These are phyloP conservation scores for Chorisops tibialis DNA, from an alignment of 2,888 invertebrate species.

Conservation along the genomic window DNA sequence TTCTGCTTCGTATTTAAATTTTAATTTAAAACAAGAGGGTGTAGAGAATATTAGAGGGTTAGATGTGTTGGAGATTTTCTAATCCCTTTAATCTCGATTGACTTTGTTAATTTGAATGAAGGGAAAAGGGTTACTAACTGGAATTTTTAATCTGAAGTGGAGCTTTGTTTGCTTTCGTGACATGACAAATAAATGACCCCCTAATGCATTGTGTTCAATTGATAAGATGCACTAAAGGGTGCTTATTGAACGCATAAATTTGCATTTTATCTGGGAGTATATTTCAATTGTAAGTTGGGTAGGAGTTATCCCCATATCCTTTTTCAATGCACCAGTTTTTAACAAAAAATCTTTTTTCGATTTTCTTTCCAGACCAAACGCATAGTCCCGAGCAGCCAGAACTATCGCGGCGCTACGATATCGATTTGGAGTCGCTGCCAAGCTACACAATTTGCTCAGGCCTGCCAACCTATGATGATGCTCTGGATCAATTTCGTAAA, in stretches of 20 bases:
- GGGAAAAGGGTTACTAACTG: conserved; percentile 1
- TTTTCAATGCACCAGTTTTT: background rate
- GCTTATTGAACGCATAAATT: too few relatives aligned
- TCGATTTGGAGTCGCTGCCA: conserved; percentile 58
- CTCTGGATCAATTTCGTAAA: conserved; percentile 58
- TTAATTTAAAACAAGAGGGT: background rate
- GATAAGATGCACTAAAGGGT: too few relatives aligned
- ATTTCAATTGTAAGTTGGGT: too few relatives aligned
- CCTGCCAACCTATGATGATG: conserved; percentile 62
- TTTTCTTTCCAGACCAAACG: conserved; percentile 52
- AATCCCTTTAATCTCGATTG: conserved; percentile 17
- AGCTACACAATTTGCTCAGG: conserved; percentile 65
- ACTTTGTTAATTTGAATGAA: conserved; percentile 18
- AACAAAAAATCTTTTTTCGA: background rate
- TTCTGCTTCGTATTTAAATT: background rate
- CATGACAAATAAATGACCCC: background rate
- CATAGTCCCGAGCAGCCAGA: conserved; percentile 43
- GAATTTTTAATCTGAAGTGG: background rate
- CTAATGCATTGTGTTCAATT: too few relatives aligned
- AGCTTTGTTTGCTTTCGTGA: background rate
- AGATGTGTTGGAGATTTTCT: background rate
- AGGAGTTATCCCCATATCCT: too few relatives aligned
- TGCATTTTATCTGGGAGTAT: too few relatives aligned
- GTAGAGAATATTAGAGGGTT: background rate
- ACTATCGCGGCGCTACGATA: conserved; percentile 49